These are phyloP conservation scores for Drosophila melanocephala DNA, from an alignment of 2,888 invertebrate species.

Conservation along the genomic window DNA sequence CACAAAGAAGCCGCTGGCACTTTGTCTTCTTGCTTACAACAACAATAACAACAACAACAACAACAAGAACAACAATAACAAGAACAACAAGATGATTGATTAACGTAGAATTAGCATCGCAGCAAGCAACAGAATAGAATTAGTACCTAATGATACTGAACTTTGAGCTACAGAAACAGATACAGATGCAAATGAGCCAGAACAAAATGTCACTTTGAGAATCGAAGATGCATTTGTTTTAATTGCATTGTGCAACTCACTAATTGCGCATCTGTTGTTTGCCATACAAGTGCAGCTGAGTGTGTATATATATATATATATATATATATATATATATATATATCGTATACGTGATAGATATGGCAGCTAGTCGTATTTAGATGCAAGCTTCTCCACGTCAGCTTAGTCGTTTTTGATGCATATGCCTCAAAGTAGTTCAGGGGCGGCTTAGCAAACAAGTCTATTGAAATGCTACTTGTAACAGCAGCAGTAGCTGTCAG, in stretches of 20 bases:
- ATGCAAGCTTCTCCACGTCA: slow-evolving; percentile 13
- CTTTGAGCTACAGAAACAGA: slow-evolving; percentile 18
- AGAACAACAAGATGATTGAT: slow-evolving; percentile 43
- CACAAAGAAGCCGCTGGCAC: slow-evolving; percentile 53
- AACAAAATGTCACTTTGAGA: slow-evolving; percentile 22
- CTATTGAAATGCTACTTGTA: slow-evolving; percentile 13
- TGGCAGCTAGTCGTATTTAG: slow-evolving; percentile 24
- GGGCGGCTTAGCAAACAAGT: slow-evolving; percentile 46
- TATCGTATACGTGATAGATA: slow-evolving; percentile 5
- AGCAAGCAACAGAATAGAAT: slow-evolving; percentile 23
- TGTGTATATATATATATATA: slow-evolving; percentile 1
- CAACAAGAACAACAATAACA: slow-evolving; percentile 37
- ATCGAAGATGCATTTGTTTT: slow-evolving; percentile 31
- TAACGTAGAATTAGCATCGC: slow-evolving; percentile 49
- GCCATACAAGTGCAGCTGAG: slow-evolving; percentile 9
- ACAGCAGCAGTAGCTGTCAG: slow-evolving; percentile 16
- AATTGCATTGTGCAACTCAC: slow-evolving; percentile 39
- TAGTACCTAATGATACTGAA: slow-evolving; percentile 13
- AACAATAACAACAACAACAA: slow-evolving; percentile 23
- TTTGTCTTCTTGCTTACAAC: slow-evolving; percentile 33
- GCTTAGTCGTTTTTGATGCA: slow-evolving; percentile 9
- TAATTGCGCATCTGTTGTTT: slow-evolving; percentile 40
- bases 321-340: slow-evolving; percentile 1
- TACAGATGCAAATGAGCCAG: slow-evolving; percentile 30
- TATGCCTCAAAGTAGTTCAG: slow-evolving; percentile 50